Evolutionary conservation across 1,140 invertebrate species (phyloP), one percentile per base, ranked within the genome.

Genomic region (Diuraphis noxia): DNA sequence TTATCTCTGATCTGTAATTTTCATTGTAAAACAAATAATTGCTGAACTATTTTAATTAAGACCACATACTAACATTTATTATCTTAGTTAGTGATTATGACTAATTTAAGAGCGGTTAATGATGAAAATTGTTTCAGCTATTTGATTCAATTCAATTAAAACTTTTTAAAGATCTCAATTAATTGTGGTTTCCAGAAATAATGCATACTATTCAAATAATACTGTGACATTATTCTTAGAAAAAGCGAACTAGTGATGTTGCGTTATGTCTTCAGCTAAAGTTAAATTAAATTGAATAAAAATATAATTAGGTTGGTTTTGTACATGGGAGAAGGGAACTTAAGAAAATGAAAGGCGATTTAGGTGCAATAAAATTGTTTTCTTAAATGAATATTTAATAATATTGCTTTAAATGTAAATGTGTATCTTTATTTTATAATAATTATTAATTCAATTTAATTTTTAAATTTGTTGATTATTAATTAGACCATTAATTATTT

Each of bases 311-410:
- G 36, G 7, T 40, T 5, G 63, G 40, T 56, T 88, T 88, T 88
- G 30, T 56, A 40, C 30, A n/a, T 17, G 86, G 86, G 86, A 88
- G 34, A 88, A 72, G 49, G 56, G 87, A 88, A 72, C n/a, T 89
- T 77, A 34, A 79, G 72, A n/a, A 89, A 89, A 89, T 89, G 30
- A 89, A 77, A n/a, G 10, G 41, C 3, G 38, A 79, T 40, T 89
- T 72, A 89, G 79, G 56, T 77, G 88, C 88, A 89, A 89, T 72
- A 72, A 72, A 72, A 72, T 89, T 89, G 72, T 89, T 89, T 89
- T 77, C 88, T 89, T 79, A 88, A 63, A 88, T 88, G 23, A 40
- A 40, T 88, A 88, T 88, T 88, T n/a, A 63, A 63, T 40, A 30
- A 63, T n/a, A 40, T 88, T 56, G 36, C 49, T 63, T 40, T 63